Evolutionary conservation across 1,140 invertebrate species (phyloP), one percentile per base, ranked within the genome.

Genomic region (Myzus persicae): DNA sequence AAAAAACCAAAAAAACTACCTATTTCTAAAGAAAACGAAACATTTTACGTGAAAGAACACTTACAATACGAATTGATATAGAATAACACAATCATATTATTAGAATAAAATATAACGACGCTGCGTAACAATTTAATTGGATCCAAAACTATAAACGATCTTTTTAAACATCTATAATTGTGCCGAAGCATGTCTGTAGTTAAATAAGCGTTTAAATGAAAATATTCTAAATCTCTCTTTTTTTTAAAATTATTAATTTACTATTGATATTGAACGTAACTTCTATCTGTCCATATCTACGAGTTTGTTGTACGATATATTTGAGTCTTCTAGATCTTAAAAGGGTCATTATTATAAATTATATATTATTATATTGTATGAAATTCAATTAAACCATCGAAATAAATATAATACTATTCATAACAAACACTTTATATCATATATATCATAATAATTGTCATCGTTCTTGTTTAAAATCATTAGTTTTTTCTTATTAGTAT

Each of bases 401-500:
- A 92, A 92, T 82, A 92, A 92, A 26, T 38, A 92, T 40, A 82
- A 81, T 92, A 92, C 11, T 76, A 90, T 38, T 42, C 38, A 90
- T 59, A 59, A 91, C 26, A 44, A 91, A 91, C 22, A 92, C n/a
- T 81, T 92, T 82, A 82, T 84, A 92, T 84, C 44, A 84, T 84
- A 51, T 82, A 92, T 48, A 92, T 76, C 59, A 76, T n/a, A 76
- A 92, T 31, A 22, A 92, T 84, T 82, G 44, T 92, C 36, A 46
- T 82, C 44, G 44, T 82, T 81, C 76, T 46, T 92, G 51, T 92
- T 51, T 51, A 84, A 84, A 91, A 91, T 91, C 36, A 20, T 91
- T 91, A 91, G 90, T 91, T 46, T 91, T 91, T 67, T 91, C 90
- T 91, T 81, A 36, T 92, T 92, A 92, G 91, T 92, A 82, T 84